Evolutionary conservation across 2,113 vertebrate genomes (phyloP), one percentile per base, ranked within the genome.

Genomic region (Hypomesus transpacificus): DNA sequence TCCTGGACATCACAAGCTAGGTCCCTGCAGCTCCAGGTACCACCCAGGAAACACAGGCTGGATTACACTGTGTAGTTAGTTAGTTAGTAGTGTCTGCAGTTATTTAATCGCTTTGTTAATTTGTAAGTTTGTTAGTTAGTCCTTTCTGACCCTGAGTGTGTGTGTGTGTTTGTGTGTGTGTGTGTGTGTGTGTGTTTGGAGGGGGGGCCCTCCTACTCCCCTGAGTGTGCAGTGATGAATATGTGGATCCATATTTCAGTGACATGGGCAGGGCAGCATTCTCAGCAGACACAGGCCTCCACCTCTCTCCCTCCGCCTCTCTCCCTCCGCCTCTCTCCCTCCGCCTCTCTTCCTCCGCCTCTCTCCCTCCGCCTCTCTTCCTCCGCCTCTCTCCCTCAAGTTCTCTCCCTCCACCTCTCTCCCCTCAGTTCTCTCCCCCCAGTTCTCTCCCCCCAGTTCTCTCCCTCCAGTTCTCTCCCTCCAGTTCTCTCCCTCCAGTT

Each of bases 241-340:
- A 24, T 60, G 21, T 60, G n/a, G 53, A 56, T 60, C 58, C 58
- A 63, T 61, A 22, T 75, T 54, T 57, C 16, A 71, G 26, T 57
- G 39, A 73, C 46, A 66, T 51, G 63, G 6, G 21, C 57, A 67
- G 71, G 71, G 53, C 66, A 26, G 64, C 7, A n/a, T 16, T 66
- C 68, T 70, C 46, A 54, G 68, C 57, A 72, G 81, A 75, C 80
- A 74, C 69, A 56, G 53, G n/a, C n/a, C 53, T 56, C 53, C 53
- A 16, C 52, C 17, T 18, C 52, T 53, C 53, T 56, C 17, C 1
- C 53, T 17, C 51, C 51, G 2, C 16, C 51, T 53, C 51, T 17
- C 16, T 22, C 21, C 11, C 57, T 22, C 56, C 18, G 4, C 56
- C 20, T n/a, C 9, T 20, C 52, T 54, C 16, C 17, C 52, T n/a